phyloP scores from a whole-genome alignment of 2,797 vertebrate genomes.

The Calcarius lapponicus region DNA sequence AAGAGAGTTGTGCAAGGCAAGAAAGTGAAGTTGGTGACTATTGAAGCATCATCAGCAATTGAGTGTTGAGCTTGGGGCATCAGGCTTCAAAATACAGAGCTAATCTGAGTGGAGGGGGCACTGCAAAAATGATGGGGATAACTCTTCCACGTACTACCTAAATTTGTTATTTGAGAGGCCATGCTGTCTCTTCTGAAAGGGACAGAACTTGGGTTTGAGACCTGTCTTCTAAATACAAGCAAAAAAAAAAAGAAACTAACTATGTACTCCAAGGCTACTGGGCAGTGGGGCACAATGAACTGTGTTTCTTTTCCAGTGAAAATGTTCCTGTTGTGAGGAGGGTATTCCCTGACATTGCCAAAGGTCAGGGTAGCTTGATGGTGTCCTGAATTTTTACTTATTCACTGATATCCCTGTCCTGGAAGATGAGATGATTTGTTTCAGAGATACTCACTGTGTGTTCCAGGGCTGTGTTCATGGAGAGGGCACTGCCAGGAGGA shows the following conservation, averaged over 20 bases:
- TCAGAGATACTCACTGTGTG: background rate
- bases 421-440: background rate
- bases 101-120: background rate
- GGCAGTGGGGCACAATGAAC: background rate
- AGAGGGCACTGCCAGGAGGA: background rate
- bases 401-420: background rate
- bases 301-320: background rate
- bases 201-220: background rate
- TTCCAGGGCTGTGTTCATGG: background rate
- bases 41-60: background rate
- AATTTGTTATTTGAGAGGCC: background rate
- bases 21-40: background rate
- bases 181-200: background rate
- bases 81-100: background rate
- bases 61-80: background rate
- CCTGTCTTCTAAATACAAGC: background rate
- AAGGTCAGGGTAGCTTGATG: background rate
- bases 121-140: background rate
- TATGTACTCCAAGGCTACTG: background rate
- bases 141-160: background rate
- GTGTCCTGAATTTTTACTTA: background rate
- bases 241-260: accelerated
- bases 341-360: background rate
- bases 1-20: background rate
- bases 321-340: background rate